phyloP scores from a whole-genome alignment of 2,797 vertebrate species.

The Lophura swinhoii region DNA sequence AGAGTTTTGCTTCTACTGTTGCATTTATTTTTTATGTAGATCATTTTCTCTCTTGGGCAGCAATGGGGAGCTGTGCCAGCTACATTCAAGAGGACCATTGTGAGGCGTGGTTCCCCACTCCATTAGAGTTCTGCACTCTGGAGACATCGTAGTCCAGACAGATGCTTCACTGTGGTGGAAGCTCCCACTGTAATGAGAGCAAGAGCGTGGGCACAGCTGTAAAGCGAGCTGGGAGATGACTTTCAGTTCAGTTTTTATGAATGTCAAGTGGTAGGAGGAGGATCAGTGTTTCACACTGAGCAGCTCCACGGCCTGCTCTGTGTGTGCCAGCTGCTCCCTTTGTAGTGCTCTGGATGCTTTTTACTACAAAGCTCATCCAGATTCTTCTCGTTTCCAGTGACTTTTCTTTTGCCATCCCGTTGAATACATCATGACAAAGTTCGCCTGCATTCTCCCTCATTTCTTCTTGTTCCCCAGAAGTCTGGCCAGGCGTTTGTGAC shows the following conservation, averaged over 20 bases:
- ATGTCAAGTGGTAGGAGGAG: neutral
- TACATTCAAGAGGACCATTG: neutral
- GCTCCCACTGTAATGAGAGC: neutral
- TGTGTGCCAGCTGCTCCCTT: slow-evolving; percentile 18
- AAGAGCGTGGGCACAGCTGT: neutral
- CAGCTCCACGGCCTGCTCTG: neutral
- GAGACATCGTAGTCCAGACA: neutral
- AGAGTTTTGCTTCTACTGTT: neutral
- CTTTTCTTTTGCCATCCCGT: neutral
- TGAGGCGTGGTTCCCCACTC: neutral
- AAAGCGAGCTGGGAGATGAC: neutral
- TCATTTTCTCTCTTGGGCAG: neutral
- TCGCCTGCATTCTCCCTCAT: accelerated
- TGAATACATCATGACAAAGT: neutral
- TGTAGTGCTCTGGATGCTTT: neutral
- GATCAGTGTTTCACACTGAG: neutral
- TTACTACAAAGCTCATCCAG: slow-evolving; percentile 10
- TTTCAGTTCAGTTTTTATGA: neutral
- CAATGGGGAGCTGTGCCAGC: neutral
- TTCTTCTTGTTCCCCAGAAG: neutral
- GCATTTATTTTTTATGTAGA: neutral
- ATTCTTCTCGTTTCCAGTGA: neutral
- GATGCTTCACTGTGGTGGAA: neutral
- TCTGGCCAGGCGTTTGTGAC: neutral
- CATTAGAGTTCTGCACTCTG: neutral